Conservation (phyloP, 2,888 invertebrate species). For the Thymelicus sylvestris region DNA sequence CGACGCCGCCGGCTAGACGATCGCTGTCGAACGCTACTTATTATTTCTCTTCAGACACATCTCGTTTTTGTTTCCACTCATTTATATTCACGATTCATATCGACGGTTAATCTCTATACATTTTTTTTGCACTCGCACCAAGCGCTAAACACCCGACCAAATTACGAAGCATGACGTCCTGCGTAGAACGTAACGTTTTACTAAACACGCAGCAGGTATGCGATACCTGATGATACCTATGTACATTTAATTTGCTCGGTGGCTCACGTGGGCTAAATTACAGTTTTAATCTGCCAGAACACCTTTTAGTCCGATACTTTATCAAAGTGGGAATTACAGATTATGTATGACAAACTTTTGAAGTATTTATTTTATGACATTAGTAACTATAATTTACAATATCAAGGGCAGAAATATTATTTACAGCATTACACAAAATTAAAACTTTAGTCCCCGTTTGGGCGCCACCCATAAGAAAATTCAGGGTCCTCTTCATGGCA, state of each 20-base stretch:
- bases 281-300: slow-evolving; percentile 2
- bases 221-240: background rate
- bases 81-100: slow-evolving; percentile 83
- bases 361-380: background rate
- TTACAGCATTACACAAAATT: background rate
- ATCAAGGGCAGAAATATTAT: background rate
- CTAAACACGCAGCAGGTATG: slow-evolving; percentile 3
- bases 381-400: too few species aligned
- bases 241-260: slow-evolving; percentile 1
- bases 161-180: slow-evolving; percentile 18
- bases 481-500: slow-evolving; percentile 46
- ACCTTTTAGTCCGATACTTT: slow-evolving; percentile 1
- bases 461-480: slow-evolving; percentile 17
- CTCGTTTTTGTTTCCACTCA: slow-evolving; percentile 80
- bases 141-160: slow-evolving; percentile 19
- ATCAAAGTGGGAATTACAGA: slow-evolving; percentile 5
- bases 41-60: slow-evolving; percentile 80
- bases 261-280: slow-evolving; percentile 2
- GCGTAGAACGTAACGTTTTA: slow-evolving; percentile 9
- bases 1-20: slow-evolving; percentile 76
- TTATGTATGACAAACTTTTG: background rate
- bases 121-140: slow-evolving; percentile 65
- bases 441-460: slow-evolving; percentile 5
- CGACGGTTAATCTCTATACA: slow-evolving; percentile 78
- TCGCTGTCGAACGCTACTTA: slow-evolving; percentile 77